A percentile compares a stretch with the other conserved stretches of the same genome.
These are phyloP conservation scores for Takifugu flavidus DNA, from an alignment of 2,113 vertebrate genomes.

Conservation along the genomic window DNA sequence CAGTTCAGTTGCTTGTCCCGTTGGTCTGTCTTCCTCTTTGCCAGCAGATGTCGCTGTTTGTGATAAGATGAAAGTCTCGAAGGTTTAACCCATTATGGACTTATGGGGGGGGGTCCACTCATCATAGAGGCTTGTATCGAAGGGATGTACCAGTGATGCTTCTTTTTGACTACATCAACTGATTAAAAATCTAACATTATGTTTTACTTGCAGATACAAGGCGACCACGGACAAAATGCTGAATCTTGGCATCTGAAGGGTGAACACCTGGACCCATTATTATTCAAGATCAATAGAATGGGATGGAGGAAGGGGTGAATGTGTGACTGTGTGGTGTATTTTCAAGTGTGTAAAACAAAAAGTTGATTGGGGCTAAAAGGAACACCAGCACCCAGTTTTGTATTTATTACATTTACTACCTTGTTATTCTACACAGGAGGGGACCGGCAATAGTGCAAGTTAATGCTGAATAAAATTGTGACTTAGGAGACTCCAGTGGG, in stretches of 20 bases:
- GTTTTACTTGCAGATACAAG: conserved; percentile 37
- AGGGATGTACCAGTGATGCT: too few relatives aligned
- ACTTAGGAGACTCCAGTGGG: not conserved
- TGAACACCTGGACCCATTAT: conserved; percentile 42
- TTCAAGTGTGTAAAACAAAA: conserved; percentile 41
- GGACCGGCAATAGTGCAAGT: conserved; percentile 15
- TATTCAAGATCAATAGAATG: conserved; percentile 29
- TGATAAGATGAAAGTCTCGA: too few relatives aligned
- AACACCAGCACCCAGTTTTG: conserved; percentile 70
- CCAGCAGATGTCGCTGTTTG: too few relatives aligned
- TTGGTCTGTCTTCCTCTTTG: too few relatives aligned
- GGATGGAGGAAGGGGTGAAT: conserved; percentile 8
- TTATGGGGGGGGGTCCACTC: too few relatives aligned
- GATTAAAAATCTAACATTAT: not conserved
- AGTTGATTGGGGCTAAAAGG: conserved; percentile 35
- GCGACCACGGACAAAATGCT: conserved; percentile 37
- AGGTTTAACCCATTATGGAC: too few relatives aligned
- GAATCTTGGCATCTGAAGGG: conserved; percentile 30
- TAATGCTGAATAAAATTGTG: conserved; percentile 20
- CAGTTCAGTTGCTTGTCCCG: too few relatives aligned
- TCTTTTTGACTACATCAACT: not conserved
- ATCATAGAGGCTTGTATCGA: too few relatives aligned
- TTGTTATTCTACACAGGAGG: conserved; percentile 19
- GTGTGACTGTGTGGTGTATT: conserved; percentile 45
- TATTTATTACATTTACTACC: conserved; percentile 67